Evolutionary conservation across 2,113 vertebrate genomes (phyloP), one percentile per base, ranked within the genome.

Genomic region (Brachirus orientalis): DNA sequence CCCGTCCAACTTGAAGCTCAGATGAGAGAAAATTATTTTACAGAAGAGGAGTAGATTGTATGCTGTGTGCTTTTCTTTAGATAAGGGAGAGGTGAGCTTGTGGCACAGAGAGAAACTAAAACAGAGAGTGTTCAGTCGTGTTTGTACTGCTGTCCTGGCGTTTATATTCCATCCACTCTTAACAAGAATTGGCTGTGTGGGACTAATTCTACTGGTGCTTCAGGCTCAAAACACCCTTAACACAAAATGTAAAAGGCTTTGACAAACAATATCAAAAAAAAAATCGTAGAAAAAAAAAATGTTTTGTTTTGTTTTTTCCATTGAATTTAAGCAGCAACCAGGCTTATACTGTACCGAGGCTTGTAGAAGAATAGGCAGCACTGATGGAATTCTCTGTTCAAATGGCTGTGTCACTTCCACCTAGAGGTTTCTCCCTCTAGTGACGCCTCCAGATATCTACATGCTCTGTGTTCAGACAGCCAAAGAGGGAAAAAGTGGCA

Each of bases 211-310:
- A 50, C 51, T 37, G 5, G 28, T 57, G 75, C 74, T 79, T 8
- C 40, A 47, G 55, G 79, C 83, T 77, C 61, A 47, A 66, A 77
- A 64, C 72, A 74, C 46, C 65, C 62, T 44, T 46, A 66, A 72
- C 75, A 69, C 61, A 57, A 75, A 78, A 71, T 60, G 43, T 62
- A 59, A 66, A 73, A 69, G 58, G 51, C 56, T 71, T 77, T 38
- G 69, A 84, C 64, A 68, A 73, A 86, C 44, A 72, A 43, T 57
- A 77, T 81, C 69, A 86, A 69, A 51, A 22, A n/a, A n/a, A n/a
- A n/a, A n/a, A n/a, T n/a, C n/a, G n/a, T n/a, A n/a, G n/a, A n/a
- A n/a, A n/a, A n/a, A n/a, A n/a, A n/a, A n/a, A n/a, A n/a, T n/a
- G n/a, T n/a, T n/a, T n/a, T n/a, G n/a, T n/a, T n/a, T n/a, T n/a